Evolutionary conservation across 2,797 vertebrate species (phyloP), one percentile per base, ranked within the genome.

Genomic region (Myotis vivesi): DNA sequence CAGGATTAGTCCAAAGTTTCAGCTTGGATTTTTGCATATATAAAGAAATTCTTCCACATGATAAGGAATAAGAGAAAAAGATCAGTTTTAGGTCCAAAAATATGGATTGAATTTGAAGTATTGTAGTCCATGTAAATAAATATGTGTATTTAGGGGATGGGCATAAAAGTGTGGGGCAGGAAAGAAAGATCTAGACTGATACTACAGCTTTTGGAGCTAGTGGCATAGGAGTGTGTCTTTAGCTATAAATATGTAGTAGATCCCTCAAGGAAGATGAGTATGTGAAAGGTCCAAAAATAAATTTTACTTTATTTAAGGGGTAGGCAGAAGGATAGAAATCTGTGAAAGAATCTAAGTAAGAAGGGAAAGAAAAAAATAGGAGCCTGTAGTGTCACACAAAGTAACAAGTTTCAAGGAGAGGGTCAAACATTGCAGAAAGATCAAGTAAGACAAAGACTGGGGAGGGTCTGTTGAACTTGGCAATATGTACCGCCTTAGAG

Each of bases 231-330:
- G 28, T n/a, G 9, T 41, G 8, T 68, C 69, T 93, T 79, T 51
- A 53, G 16, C 1, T 16, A 8, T 22, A 76, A 80, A 13, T 57
- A 25, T 20, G 5, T 1, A 55, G 23, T 44, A 88, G 49, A 57
- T 87, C 55, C 53, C 25, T 80, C 13, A 51, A 11, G 36, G 17
- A 89, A 89, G 4, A 8, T 30, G 9, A 92, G 4, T 66, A 53
- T 36, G 55, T 33, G 12, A 77, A 64, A 66, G 11, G 11, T 11
- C 33, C 55, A 62, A 66, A 79, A 87, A 72, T 77, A 75, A 89
- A 83, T 33, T 86, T 82, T 69, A 41, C 44, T 79, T 94, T 83
- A 80, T 71, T 91, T 75, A 90, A 53, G 33, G 19, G 33, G 80
- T 33, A 76, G 6, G 7, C 11, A 87, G 15, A 51, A 25, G 30